Evolutionary conservation across 2,113 vertebrate species (phyloP), one percentile per base, ranked within the genome.

Genomic region (Andinoacara biseriatus): DNA sequence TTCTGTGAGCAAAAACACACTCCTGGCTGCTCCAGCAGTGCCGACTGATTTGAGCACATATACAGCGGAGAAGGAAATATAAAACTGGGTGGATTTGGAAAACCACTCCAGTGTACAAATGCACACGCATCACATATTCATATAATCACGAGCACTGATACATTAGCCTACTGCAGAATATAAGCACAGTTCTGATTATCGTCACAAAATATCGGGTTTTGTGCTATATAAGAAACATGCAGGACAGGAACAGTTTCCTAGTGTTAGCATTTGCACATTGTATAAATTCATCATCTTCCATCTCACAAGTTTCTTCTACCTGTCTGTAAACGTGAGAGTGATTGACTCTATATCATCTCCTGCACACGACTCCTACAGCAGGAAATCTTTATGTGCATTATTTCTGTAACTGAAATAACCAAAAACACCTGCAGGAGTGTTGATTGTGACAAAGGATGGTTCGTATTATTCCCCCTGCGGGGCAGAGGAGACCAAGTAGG

Each of bases 401-500:
- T 52, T 29, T 52, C 43, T 69, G 2, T 49, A 69, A 29, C 40
- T 35, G 29, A 15, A 59, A 59, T 33, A 5, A 83, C 79, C 58
- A 78, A 67, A 38, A 7, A 57, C 13, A 18, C 7, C 24, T 26
- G 1, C 63, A 40, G 13, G 57, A 54, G 26, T 46, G 5, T 13
- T 81, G 46, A 79, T 22, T 33, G 35, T 31, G 17, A 80, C 83
- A 63, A 81, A 88, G 86, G 74, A 91, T 80, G 65, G 63, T 22
- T 46, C 82, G 79, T 80, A 57, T 81, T 54, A 59, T 60, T 62
- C 35, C 14, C 14, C 40, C 56, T 49, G 57, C 5, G 40, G 15
- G 31, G 11, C 67, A 22, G 3, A 49, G 62, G 82, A 40, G 84
- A 83, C 7, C 5, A 9, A 58, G 7, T 13, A 63, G 76, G 78